Evolutionary conservation across 2,888 invertebrate genomes (phyloP), one percentile per base, ranked within the genome.

Genomic region (Drosophila mulleri): DNA sequence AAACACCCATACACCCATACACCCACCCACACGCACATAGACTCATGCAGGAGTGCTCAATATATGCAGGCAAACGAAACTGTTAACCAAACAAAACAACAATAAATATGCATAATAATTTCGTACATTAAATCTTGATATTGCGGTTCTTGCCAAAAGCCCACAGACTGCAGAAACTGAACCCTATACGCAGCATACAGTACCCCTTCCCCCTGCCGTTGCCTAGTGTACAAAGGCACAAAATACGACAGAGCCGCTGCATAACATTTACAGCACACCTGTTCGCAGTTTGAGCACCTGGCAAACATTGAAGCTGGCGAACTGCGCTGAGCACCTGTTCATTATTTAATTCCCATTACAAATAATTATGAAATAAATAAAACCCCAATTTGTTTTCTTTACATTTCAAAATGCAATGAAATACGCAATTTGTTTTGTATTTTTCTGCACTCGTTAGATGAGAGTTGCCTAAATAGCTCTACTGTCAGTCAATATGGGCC

Each of bases 61-160:
- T 65, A 44, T 56, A 41, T 59, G 67, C 39, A 11, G 41, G 61
- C 62, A 45, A 56, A 53, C 60, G 52, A 20, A 67, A 67, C 47
- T 75, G 74, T 70, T 87, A 74, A 71, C 67, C 77, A 82, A 77
- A 85, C 75, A 88, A 75, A 82, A 70, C 72, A 78, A 84, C 71
- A 75, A 86, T 83, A 88, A 85, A 86, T 86, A 82, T 88, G 75
- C 82, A 86, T 86, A 83, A 77, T 84, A 84, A 84, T 84, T 77
- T 78, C 78, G 78, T 80, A 72, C 65, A 84, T 83, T 78, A 71
- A 67, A 75, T 77, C 77, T 72, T 71, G 58, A 23, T 45, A 41
- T 32, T 53, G 66, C 26, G 35, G 26, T 14, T 20, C 20, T 44
- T 20, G 64, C 16, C 45, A n/a, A 23, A n/a, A 18, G n/a, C 41